phyloP scores from a whole-genome alignment of 2,113 vertebrate species.

The Cariama cristata region DNA sequence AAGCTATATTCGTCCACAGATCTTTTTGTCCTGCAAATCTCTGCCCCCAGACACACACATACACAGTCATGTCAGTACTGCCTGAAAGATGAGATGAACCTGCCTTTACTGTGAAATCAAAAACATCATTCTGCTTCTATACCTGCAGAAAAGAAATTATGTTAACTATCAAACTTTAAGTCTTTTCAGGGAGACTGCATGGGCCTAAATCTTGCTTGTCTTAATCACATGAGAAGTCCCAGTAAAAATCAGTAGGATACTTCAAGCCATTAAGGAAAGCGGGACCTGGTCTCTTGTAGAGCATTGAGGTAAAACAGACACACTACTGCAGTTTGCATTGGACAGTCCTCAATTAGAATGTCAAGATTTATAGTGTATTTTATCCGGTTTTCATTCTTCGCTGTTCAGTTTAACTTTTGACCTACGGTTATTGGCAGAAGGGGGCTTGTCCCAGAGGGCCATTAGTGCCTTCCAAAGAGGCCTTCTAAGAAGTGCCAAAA shows the following conservation, averaged over 20 bases:
- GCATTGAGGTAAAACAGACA: slow-evolving; percentile 59
- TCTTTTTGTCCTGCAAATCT: slow-evolving; percentile 23
- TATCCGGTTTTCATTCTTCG: slow-evolving; percentile 48
- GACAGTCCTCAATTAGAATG: slow-evolving; percentile 68
- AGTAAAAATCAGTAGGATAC: slow-evolving; percentile 27
- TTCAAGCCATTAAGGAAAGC: background rate
- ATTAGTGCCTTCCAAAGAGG: slow-evolving; percentile 50
- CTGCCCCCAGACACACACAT: slow-evolving; percentile 1
- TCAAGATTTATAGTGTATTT: slow-evolving; percentile 62
- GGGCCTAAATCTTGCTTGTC: background rate
- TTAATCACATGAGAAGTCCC: background rate
- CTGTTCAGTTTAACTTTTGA: slow-evolving; percentile 67
- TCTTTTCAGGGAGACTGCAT: background rate
- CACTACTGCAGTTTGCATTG: slow-evolving; percentile 43
- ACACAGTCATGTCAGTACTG: background rate
- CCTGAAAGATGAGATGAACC: slow-evolving; percentile 29
- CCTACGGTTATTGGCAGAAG: slow-evolving; percentile 45
- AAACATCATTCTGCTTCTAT: slow-evolving; percentile 8
- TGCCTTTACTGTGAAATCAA: slow-evolving; percentile 23
- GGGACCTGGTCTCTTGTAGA: background rate
- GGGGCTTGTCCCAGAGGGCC: slow-evolving; percentile 37
- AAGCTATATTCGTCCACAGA: slow-evolving; percentile 18
- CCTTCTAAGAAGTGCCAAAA: slow-evolving; percentile 19
- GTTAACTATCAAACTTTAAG: background rate
- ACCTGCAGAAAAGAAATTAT: background rate